Evolutionary conservation across 2,797 vertebrate genomes (phyloP), one percentile per base, ranked within the genome.

Genomic region (Dallia pectoralis): DNA sequence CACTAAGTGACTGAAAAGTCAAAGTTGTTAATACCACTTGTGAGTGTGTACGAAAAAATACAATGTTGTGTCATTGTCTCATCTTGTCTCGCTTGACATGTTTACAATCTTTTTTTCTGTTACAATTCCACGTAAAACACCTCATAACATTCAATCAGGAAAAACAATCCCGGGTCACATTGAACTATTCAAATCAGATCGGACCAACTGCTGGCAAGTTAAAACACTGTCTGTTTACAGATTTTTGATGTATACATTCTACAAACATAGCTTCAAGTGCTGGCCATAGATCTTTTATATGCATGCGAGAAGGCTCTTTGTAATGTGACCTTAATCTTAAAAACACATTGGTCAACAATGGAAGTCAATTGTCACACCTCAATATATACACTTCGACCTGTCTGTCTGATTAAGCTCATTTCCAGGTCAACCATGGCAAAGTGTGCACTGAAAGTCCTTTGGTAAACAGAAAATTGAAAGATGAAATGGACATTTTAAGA

Each of bases 381-480:
- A 67, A 25, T 40, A 32, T 40, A 32, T 25, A 2, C 29, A 27
- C 69, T 74, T 56, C 33, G 12, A 67, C 27, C 68, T 19, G n/a
- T 61, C 66, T 16, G 27, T 4, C 61, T 44, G 30, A 67, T 72
- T 70, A 48, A 18, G 77, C 30, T 76, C 73, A 80, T 30, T 56
- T 61, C 67, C 67, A 70, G 33, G 64, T 80, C 56, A 79, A 65
- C 71, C 73, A 67, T 81, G 74, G 74, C 70, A 69, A 71, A 64
- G 72, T 73, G 27, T 72, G 68, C 71, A 75, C 5, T 56, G 22
- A n/a, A 44, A 78, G 49, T 79, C 74, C 86, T 90, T 89, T 91
- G 87, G 85, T 86, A 75, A 64, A 65, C 59, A 69, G 69, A 47
- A 65, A 67, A 79, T 73, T 79, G 77, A 67, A 77, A 44, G 9